Conservation (phyloP, 2,888 invertebrate genomes). For the Oconnorella tubifera region DNA sequence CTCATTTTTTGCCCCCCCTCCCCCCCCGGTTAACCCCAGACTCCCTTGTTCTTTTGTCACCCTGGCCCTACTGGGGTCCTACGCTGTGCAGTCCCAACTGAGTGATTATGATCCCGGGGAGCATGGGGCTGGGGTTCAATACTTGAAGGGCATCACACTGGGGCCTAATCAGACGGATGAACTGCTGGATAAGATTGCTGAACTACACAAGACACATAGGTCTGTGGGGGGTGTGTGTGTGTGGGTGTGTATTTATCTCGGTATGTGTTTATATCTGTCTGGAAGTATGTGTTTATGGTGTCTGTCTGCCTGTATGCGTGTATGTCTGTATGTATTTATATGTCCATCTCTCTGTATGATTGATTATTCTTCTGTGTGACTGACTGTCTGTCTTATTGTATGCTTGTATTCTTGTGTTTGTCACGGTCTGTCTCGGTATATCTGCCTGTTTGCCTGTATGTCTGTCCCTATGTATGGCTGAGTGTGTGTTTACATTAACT, state of each 20-base stretch:
- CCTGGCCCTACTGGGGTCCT: conserved; percentile 88
- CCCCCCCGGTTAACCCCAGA: no score
- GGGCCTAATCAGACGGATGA: conserved; percentile 88
- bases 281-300: conserved; percentile 10
- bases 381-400: no score
- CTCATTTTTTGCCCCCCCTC: no score
- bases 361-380: no score
- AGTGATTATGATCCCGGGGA: conserved; percentile 79
- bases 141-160: conserved; percentile 85
- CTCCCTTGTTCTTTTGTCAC: conserved; percentile 96
- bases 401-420: no score
- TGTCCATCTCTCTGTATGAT: conserved; percentile 3
- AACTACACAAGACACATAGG: conserved; percentile 80
- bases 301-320: conserved; percentile 12
- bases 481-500: conserved; percentile 11
- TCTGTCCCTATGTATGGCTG: conserved; percentile 4
- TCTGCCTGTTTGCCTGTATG: conserved; percentile 8
- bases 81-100: conserved; percentile 89
- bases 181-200: conserved; percentile 88
- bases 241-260: background rate
- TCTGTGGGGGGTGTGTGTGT: conserved; percentile 32
- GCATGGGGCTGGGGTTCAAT: conserved; percentile 65
- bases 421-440: conserved; percentile 86
- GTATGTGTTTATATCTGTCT: no score
- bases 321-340: no score